Evolutionary conservation across 64 coral and sea anemone genomes (phyloP).

Genomic region (Actinia equina): DNA sequence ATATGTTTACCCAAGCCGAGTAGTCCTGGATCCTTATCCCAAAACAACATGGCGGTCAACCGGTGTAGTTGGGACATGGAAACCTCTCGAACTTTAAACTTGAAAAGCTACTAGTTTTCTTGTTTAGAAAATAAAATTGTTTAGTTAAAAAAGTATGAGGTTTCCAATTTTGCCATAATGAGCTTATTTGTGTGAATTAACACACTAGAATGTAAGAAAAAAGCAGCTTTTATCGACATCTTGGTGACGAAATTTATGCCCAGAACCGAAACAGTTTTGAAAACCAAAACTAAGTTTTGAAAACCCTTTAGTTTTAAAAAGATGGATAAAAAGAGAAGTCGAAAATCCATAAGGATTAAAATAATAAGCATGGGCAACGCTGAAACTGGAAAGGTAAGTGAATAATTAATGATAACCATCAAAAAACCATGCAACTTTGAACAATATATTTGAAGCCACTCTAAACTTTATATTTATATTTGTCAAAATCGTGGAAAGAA

Average conservation of each 20-base stretch:
- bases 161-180: not conserved
- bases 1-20: not conserved
- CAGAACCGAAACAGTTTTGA: not conserved
- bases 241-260: not conserved
- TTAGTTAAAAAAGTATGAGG: not conserved
- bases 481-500: too few relatives aligned
- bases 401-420: not conserved
- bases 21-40: not conserved
- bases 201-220: not conserved
- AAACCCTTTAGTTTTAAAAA: not conserved
- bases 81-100: not conserved
- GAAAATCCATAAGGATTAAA: constrained; percentile 75
- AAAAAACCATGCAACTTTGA: not conserved
- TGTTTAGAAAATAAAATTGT: not conserved
- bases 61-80: not conserved
- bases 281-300: too few relatives aligned
- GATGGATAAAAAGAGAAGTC: constrained; percentile 82
- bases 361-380: constrained; percentile 98
- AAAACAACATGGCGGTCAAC: constrained; percentile 2
- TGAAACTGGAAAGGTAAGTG: constrained; percentile 92
- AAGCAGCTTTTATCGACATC: not conserved
- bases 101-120: not conserved
- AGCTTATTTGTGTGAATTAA: not conserved
- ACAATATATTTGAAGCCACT: too few relatives aligned
- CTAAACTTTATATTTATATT: too few relatives aligned